A percentile compares a stretch with the other conserved stretches of the same genome.
Evolutionary conservation across 2,888 invertebrate genomes (phyloP).

Genomic region (Lumbricus terrestris): DNA sequence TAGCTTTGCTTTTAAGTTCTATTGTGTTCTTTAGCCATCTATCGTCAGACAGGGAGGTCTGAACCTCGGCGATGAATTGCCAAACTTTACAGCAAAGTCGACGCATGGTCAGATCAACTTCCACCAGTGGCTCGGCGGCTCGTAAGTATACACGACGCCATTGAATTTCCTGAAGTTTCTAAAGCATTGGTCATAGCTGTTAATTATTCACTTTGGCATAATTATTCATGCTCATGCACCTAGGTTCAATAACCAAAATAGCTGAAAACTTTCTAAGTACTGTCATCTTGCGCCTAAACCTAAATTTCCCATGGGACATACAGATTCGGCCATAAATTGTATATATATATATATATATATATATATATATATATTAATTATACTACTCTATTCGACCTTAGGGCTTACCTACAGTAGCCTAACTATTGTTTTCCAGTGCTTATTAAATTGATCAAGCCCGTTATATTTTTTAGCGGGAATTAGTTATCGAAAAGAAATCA

Average conservation of each 20-base stretch:
- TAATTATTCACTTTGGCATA: not conserved
- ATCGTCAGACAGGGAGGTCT: slow-evolving; percentile 11
- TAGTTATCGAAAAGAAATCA: not conserved
- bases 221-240: not conserved
- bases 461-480: no score
- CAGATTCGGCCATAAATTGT: no score
- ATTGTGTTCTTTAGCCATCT: not conserved
- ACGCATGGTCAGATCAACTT: slow-evolving; percentile 79
- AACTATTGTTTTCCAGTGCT: not conserved
- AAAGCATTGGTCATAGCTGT: not conserved
- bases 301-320: not conserved
- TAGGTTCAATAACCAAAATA: not conserved
- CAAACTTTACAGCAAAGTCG: slow-evolving; percentile 81
- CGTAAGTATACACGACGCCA: slow-evolving; percentile 69
- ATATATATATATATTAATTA: no score
- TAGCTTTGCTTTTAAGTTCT: not conserved
- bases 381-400: no score
- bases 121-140: slow-evolving; percentile 81
- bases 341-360: no score
- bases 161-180: not conserved
- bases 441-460: not conserved
- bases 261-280: not conserved
- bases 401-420: no score
- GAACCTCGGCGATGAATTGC: slow-evolving; percentile 81
- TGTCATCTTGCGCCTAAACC: not conserved